Evolutionary conservation across 1,140 invertebrate species (phyloP).

Genomic region (Drosophila sp.): DNA sequence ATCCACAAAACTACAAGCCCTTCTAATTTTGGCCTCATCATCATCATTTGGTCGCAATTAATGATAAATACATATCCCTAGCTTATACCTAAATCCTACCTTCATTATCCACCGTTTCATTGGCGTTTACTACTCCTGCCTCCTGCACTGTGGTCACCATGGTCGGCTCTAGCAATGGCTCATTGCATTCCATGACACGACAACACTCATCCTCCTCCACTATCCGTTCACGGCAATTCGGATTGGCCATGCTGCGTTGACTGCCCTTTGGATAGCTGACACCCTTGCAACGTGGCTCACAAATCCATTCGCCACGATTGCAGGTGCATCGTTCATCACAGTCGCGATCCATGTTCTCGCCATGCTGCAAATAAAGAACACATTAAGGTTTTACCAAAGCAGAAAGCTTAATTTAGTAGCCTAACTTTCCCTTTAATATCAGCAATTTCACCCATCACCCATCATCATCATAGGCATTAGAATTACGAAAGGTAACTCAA

Average conservation of each 20-base stretch:
- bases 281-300: slow-evolving; percentile 87
- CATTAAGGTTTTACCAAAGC: slow-evolving; percentile 12
- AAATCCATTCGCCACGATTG: slow-evolving; percentile 86
- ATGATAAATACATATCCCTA: neutral
- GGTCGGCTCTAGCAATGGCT: slow-evolving; percentile 58
- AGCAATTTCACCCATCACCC: neutral
- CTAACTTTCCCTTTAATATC: slow-evolving; percentile 37
- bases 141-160: slow-evolving; percentile 25
- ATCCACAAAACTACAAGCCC: slow-evolving; percentile 36
- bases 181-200: slow-evolving; percentile 86
- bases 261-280: slow-evolving; percentile 87
- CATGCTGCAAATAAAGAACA: slow-evolving; percentile 82
- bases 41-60: neutral
- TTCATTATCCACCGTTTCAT: slow-evolving; percentile 34
- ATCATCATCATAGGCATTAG: slow-evolving; percentile 22
- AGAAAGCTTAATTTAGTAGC: neutral
- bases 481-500: slow-evolving; percentile 36
- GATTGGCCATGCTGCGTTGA: slow-evolving; percentile 86
- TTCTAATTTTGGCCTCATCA: slow-evolving; percentile 25
- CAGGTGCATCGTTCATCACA: slow-evolving; percentile 90
- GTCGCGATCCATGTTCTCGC: slow-evolving; percentile 87
- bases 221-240: slow-evolving; percentile 88
- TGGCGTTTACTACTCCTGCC: slow-evolving; percentile 16
- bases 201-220: slow-evolving; percentile 91
- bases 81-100: slow-evolving; percentile 46